Conservation (phyloP, 2,888 invertebrate genomes). For the Acrobasis suavella region DNA sequence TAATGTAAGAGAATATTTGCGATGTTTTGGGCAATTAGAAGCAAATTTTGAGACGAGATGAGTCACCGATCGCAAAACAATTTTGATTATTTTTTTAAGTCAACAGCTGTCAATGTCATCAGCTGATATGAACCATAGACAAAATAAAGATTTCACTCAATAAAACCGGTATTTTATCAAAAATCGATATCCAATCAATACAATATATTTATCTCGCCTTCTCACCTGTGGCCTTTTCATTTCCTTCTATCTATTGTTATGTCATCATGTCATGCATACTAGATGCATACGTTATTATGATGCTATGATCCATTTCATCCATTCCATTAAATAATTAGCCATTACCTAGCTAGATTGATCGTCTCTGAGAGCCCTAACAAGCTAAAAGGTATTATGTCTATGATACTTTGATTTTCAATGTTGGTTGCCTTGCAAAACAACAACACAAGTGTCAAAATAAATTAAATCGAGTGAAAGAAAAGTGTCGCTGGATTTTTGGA, state of each 20-base stretch:
- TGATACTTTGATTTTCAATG: conserved; percentile 34
- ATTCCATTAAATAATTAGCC: too few relatives aligned
- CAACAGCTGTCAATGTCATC: neutral
- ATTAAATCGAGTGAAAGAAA: conserved; percentile 64
- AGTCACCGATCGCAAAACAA: conserved; percentile 34
- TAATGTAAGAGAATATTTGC: neutral
- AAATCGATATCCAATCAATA: too few relatives aligned
- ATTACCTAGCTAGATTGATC: too few relatives aligned
- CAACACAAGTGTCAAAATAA: conserved; percentile 61
- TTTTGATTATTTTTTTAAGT: conserved; percentile 20
- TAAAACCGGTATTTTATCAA: too few relatives aligned
- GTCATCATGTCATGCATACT: too few relatives aligned
- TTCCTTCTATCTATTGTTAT: too few relatives aligned
- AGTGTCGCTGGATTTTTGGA: conserved; percentile 59
- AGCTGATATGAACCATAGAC: neutral
- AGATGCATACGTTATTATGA: too few relatives aligned
- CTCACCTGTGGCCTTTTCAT: too few relatives aligned
- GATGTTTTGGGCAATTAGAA: neutral
- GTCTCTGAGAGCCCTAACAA: neutral
- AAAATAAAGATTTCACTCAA: neutral
- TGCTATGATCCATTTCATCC: too few relatives aligned
- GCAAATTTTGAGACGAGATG: neutral
- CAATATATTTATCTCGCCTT: too few relatives aligned
- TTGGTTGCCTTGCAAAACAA: conserved; percentile 46
- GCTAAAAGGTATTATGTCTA: conserved; percentile 27